Evolutionary conservation across 2,888 invertebrate genomes (phyloP), one percentile per base, ranked within the genome.

Genomic region (Noctua pronuba): DNA sequence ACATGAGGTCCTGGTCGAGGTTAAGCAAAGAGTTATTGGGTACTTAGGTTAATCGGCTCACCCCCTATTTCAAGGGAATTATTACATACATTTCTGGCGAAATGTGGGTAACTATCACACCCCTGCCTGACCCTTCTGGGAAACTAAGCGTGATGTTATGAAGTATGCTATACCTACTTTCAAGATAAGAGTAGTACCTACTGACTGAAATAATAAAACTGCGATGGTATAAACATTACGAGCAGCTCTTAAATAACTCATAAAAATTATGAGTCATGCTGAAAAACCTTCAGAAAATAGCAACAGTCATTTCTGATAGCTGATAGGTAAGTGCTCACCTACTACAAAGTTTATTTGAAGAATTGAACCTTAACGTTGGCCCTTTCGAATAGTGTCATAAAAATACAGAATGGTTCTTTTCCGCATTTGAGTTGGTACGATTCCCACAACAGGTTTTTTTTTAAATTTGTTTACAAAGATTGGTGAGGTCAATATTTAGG

Each of bases 231-330:
- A 65, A 80, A 78, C 24, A 38, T 80, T 46, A 80, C 84, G 78
- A 83, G 58, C 21, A 24, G 13, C 41, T 79, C 62, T 44, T 60
- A 58, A 64, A 80, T 41, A 41, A 83, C 55, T 70, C 64, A 66
- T 78, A 80, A 83, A 80, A 28, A 58, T 13, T 58, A 69, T 84
- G 80, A 83, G 35, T 80, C 80, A 78, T 60, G 52, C 16, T 78
- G 64, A 41, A 65, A 64, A 78, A 65, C 44, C 41, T 66, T 76
- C 28, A n/a, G 35, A 21, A 82, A 75, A 65, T 78, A 7, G 18
- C 16, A 21, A 28, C 0, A 62, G 31, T 21, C 31, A 35, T 62
- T 62, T 62, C 10, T 21, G 35, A 62, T 62, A 60, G 10, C 21
- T 21, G 5, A 18, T 16, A 21, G 18, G 31, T 60, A 31, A 18